Evolutionary conservation across 2,113 vertebrate species (phyloP).

Genomic region (Serinus canaria): DNA sequence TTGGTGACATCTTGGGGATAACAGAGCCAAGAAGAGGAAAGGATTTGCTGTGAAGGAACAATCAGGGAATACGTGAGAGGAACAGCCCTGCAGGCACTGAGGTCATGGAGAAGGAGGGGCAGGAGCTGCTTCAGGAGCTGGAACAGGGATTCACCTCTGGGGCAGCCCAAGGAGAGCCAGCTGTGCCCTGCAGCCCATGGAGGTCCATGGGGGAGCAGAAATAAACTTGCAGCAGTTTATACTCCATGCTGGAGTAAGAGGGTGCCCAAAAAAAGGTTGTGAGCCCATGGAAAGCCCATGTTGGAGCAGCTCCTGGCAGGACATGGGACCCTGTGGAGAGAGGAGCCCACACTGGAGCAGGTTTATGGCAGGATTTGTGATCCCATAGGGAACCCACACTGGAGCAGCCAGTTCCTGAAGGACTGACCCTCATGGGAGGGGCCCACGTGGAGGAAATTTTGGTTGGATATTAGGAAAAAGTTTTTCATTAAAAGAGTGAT

Average conservation of each 20-base stretch:
- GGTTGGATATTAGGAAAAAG: not conserved
- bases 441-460: not conserved
- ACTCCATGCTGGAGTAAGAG: not conserved
- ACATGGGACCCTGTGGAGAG: not conserved
- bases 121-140: not conserved
- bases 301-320: not conserved
- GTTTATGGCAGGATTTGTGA: not conserved
- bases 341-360: not conserved
- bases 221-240: not conserved
- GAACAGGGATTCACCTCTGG: not conserved
- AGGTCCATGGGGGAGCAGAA: not conserved
- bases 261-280: not conserved
- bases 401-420: not conserved
- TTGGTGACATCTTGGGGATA: not conserved
- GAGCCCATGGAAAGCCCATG: not conserved
- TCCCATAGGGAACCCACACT: not conserved
- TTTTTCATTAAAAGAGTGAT: not conserved
- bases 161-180: not conserved
- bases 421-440: not conserved
- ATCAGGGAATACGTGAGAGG: too few relatives aligned
- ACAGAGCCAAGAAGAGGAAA: not conserved
- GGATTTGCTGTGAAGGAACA: not conserved
- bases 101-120: not conserved
- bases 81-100: not conserved
- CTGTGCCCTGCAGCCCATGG: not conserved